Conservation (phyloP, 2,888 invertebrate species). For the Pegoplata infirma region DNA sequence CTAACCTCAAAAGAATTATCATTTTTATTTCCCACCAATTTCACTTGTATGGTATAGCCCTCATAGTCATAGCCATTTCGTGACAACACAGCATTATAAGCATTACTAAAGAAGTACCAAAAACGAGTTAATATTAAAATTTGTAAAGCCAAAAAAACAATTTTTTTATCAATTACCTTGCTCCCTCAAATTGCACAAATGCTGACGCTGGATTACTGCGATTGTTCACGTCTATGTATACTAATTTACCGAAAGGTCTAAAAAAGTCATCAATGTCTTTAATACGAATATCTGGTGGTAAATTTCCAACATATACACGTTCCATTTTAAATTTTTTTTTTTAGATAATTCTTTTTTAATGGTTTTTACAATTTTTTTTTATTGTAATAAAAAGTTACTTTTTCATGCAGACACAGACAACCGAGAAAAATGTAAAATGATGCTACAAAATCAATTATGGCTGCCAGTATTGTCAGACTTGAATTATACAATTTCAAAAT, state of each 20-base stretch:
- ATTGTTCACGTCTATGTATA: constrained; percentile 53
- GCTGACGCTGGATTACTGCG: constrained; percentile 40
- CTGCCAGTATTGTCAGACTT: no score
- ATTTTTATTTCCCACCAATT: constrained; percentile 38
- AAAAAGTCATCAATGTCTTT: constrained; percentile 56
- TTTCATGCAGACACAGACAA: neutral
- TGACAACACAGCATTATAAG: constrained; percentile 41
- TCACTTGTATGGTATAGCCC: constrained; percentile 50
- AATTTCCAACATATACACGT: constrained; percentile 50
- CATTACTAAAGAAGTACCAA: no score
- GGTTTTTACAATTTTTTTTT: neutral
- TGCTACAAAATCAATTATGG: neutral
- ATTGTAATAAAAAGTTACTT: neutral
- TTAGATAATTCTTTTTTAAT: neutral
- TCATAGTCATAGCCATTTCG: constrained; percentile 53
- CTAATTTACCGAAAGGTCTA: constrained; percentile 46
- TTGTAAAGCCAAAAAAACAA: neutral
- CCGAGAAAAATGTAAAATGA: neutral
- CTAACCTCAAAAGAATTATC: constrained; percentile 45
- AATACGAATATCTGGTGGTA: constrained; percentile 56
- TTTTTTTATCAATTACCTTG: constrained; percentile 11
- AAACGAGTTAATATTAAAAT: no score
- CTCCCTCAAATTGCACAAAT: constrained; percentile 45
- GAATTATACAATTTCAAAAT: no score
- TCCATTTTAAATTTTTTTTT: constrained; percentile 30